phyloP scores from a whole-genome alignment of 2,888 invertebrate species.

The Drosophila niveifrons region DNA sequence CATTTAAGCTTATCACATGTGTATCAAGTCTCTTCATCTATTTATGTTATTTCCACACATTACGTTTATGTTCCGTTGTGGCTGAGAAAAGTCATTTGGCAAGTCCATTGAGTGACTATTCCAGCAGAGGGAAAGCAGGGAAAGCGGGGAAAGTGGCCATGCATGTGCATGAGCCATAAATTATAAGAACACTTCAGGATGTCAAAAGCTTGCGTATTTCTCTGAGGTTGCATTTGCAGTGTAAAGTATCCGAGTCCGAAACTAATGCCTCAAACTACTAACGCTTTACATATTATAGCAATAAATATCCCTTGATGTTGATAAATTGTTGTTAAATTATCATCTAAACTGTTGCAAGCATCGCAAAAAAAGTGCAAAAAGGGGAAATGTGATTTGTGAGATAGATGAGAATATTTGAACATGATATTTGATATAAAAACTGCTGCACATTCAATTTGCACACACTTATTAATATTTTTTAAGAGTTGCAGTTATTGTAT shows the following conservation, averaged over 20 bases:
- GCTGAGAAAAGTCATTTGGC: constrained; percentile 45
- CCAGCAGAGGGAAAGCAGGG: not conserved
- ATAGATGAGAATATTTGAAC: not conserved
- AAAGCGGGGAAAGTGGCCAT: constrained; percentile 24
- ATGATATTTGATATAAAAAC: not conserved
- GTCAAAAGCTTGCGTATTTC: constrained; percentile 62
- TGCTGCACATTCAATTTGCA: not conserved
- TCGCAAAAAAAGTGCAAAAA: not conserved
- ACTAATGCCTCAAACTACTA: constrained; percentile 1
- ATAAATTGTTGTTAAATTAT: constrained; percentile 42
- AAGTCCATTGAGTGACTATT: constrained; percentile 33
- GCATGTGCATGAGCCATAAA: constrained; percentile 71
- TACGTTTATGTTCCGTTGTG: constrained; percentile 59
- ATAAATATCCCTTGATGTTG: constrained; percentile 42
- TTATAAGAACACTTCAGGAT: constrained; percentile 65
- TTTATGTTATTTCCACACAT: constrained; percentile 61
- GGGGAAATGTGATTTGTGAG: not conserved
- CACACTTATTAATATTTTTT: not conserved
- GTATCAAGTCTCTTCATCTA: constrained; percentile 21
- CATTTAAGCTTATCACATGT: constrained; percentile 13
- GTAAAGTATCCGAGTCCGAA: constrained; percentile 41
- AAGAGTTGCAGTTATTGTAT: too few relatives aligned
- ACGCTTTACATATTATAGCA: constrained; percentile 25
- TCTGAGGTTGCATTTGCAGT: constrained; percentile 44
- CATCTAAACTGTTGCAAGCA: constrained; percentile 8